Evolutionary conservation across 2,888 invertebrate species (phyloP), one percentile per base, ranked within the genome.

Genomic region (Tanypteryx hageni): DNA sequence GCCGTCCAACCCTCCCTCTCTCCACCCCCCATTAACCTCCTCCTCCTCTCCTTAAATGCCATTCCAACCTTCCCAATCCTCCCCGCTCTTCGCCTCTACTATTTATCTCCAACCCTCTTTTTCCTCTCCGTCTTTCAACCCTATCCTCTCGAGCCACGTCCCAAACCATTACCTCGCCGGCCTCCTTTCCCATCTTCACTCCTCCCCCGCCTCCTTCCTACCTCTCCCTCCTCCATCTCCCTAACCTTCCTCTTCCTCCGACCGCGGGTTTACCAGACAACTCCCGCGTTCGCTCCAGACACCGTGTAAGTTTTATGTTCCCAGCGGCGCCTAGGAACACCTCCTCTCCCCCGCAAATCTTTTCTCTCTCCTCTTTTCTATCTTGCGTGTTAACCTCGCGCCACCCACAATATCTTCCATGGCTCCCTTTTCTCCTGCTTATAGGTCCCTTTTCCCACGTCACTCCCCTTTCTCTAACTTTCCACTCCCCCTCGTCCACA

Each of bases 221-320:
- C 5, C 44, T 27, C 5, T 18, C 83, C 76, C 76, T n/a, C 76
- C 76, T 83, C n/a, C 56, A 44, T 44, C 44, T 44, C 86, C 11
- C 44, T 31, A 9, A 22, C 85, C 59, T 14, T 58, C 14, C 27
- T 76, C 76, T 11, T 18, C 14, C 11, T 1, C 76, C 27, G 76
- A 27, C 68, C 68, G 68, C 27, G 76, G 76, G 76, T 27, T 27
- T 27, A 76, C 76, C 76, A 76, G 76, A 76, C 76, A 27, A 76
- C 76, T 11, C 76, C 76, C 76, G 76, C 68, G n/a, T n/a, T 68
- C 68, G n/a, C 76, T 27, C 76, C 76, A 76, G 76, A 76, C 76
- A 76, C 76, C 76, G 76, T 13, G 27, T 27, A 27, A 76, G 76
- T 76, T 76, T 76, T 76, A 76, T 76, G 27, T 13, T 4, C 76